Base-by-base conservation (phyloP, 1,140 invertebrate genomes). In the Ephestia elutella region DNA sequence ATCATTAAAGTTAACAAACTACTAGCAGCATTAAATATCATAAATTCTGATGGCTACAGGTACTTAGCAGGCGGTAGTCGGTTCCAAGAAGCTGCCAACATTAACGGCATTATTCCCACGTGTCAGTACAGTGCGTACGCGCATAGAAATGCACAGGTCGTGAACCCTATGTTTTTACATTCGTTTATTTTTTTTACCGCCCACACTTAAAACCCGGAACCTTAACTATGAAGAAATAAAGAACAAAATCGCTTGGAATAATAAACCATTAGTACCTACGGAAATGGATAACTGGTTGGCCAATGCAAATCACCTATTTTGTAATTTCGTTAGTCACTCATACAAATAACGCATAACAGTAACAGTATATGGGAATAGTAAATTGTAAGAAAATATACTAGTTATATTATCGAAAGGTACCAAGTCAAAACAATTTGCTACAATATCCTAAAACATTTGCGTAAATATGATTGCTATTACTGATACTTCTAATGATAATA, bases 151-250 rank as follows among this genome's bases (percentile, higher is more conserved):
- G 50, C 50, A 53, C 50, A n/a, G 67, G 63, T 70, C 64, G 62
- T 63, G 67, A 70, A 63, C 67, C 30, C 9, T 21, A 17, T 25
- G 21, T 53, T 53, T 53, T 53, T 50, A 50, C 67, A 60, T 53
- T 50, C 56, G n/a, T n/a, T 57, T 13, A 5, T 15, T 57, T 62
- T 19, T 50, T 11, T 50, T 25, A 25, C 18, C 20, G 21, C 20
- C 11, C 19, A 53, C 19, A 25, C 9, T 25, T 13, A 10, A 11
- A 25, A 25, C n/a, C n/a, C n/a, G n/a, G n/a, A n/a, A 53, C 50
- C 13, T 53, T 21, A 21, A 21, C n/a, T 11, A 2, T 25, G 7
- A 25, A 5, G n/a, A 15, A 20, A 53, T 53, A 53, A 53, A n/a
- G 13, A 21, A 53, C 21, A 53, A 25, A 13, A 25, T 53, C 28